Percentiles rank a stretch among this genome's conserved stretches.
These are phyloP conservation scores for Melipona bicolor DNA, from an alignment of 2,888 invertebrate genomes.

Conservation along the genomic window DNA sequence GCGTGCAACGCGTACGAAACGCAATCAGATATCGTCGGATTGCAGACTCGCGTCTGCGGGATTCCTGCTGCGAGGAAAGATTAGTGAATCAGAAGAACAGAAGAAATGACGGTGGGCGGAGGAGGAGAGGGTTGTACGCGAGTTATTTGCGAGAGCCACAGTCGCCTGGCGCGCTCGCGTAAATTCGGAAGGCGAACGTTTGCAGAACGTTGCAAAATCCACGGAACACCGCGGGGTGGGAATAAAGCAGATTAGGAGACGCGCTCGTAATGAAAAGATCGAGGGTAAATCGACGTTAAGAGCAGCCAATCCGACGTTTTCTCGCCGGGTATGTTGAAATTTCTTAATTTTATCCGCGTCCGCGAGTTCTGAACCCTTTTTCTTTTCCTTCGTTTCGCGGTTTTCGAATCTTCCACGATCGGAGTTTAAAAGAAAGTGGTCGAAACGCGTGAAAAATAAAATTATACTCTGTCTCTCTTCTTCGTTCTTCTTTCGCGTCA, in stretches of 20 bases:
- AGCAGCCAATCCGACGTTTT: conserved; percentile 3
- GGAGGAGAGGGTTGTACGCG: not conserved
- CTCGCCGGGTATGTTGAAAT: conserved; percentile 15
- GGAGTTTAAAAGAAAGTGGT: not conserved
- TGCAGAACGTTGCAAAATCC: conserved; percentile 22
- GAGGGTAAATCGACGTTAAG: conserved; percentile 41
- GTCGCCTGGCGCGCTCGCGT: not conserved
- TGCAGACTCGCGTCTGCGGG: not conserved
- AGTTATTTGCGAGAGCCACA: conserved; percentile 25
- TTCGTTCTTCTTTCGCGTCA: no score
- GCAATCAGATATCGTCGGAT: not conserved
- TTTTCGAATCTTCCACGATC: not conserved
- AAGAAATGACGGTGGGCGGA: not conserved
- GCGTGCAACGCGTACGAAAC: not conserved
- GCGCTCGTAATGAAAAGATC: conserved; percentile 24
- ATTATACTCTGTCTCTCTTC: not conserved
- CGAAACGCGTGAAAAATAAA: conserved; percentile 16
- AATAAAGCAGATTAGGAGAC: conserved; percentile 42
- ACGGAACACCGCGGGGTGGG: conserved; percentile 4
- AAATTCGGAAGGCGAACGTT: conserved; percentile 35
- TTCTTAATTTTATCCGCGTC: conserved; percentile 44
- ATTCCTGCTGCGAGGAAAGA: not conserved
- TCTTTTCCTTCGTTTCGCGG: not conserved
- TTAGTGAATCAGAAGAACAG: not conserved
- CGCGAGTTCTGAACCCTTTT: not conserved